Conservation (phyloP, 2,113 vertebrate genomes). For the Condylura cristata region DNA sequence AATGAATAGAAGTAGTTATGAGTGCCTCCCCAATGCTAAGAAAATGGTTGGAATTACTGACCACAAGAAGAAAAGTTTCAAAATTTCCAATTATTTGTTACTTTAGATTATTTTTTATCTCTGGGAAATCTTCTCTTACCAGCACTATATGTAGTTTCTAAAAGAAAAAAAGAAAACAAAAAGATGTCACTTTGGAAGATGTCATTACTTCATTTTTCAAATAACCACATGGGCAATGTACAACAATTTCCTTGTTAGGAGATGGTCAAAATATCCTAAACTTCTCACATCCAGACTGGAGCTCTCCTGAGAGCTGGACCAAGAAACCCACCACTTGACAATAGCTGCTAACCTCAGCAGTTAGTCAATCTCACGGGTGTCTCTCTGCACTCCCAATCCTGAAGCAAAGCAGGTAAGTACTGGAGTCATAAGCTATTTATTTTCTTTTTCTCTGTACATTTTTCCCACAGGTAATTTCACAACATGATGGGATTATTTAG, state of each 20-base stretch:
- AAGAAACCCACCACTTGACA: neutral
- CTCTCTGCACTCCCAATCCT: neutral
- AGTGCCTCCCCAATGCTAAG: neutral
- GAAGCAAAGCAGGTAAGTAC: neutral
- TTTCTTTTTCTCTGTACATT: slow-evolving; percentile 24
- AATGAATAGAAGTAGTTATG: neutral
- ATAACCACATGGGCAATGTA: neutral
- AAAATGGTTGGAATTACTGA: slow-evolving; percentile 17
- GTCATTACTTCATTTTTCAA: slow-evolving; percentile 18
- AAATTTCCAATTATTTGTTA: slow-evolving; percentile 46
- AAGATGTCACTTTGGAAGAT: neutral
- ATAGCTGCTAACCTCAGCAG: neutral
- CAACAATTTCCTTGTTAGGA: slow-evolving; percentile 36
- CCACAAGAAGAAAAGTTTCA: slow-evolving; percentile 52
- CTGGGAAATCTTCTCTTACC: slow-evolving; percentile 31
- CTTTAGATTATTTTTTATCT: slow-evolving; percentile 19
- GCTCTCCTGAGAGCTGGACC: neutral
- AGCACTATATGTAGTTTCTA: slow-evolving; percentile 39
- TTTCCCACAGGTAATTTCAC: neutral
- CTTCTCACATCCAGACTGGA: neutral
- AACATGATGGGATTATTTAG: neutral
- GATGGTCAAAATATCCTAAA: neutral
- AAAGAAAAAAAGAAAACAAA: neutral
- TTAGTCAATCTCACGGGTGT: neutral
- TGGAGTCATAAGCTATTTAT: neutral